Conservation (phyloP, 2,797 vertebrate genomes). For the Tarsius wallacei region DNA sequence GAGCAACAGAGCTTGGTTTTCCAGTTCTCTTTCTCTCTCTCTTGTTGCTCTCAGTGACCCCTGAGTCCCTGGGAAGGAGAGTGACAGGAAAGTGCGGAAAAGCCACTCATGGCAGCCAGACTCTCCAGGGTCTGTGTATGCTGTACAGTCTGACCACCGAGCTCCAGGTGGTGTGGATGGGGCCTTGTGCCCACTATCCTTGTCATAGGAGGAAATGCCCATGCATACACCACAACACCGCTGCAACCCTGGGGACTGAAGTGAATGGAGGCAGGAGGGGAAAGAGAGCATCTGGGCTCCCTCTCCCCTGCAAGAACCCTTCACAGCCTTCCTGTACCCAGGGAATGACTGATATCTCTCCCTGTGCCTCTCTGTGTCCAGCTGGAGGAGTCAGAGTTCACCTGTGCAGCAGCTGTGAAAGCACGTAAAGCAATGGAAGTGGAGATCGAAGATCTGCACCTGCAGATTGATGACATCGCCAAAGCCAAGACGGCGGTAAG, state of each 20-base stretch:
- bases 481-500: conserved; percentile 96
- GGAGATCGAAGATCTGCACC: conserved; percentile 98
- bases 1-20: not conserved
- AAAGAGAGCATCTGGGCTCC: not conserved
- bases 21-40: not conserved
- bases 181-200: not conserved
- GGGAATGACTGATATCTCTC: conserved; percentile 51
- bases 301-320: not conserved
- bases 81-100: not conserved
- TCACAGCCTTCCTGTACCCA: not conserved
- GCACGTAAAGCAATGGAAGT: conserved; percentile 98
- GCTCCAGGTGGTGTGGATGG: not conserved
- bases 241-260: not conserved
- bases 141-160: not conserved
- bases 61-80: conserved; percentile 39
- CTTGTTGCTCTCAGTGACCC: not conserved
- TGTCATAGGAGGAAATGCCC: not conserved
- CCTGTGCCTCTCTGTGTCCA: conserved; percentile 85
- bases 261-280: not conserved
- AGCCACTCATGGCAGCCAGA: not conserved
- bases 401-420: conserved; percentile 96
- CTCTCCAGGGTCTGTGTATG: not conserved
- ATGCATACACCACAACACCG: rapidly evolving
- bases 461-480: conserved; percentile 98
- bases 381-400: conserved; percentile 99